A percentile compares a stretch with the other conserved stretches of the same genome.
phyloP scores from a whole-genome alignment of 2,888 invertebrate genomes.

The Agonopterix subpropinquella region DNA sequence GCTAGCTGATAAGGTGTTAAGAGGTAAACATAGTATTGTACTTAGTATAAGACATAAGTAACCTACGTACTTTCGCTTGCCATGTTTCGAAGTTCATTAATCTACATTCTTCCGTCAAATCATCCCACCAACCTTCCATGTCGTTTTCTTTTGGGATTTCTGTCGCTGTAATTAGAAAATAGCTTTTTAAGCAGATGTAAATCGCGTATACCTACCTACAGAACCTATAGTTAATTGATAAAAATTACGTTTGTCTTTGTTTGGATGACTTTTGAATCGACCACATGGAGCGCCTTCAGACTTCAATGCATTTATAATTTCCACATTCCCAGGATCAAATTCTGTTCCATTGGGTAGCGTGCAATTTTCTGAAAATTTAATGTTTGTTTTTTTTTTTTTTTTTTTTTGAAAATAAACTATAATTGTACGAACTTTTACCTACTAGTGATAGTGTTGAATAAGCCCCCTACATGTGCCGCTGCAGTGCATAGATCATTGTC shows the following conservation, averaged over 20 bases:
- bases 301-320: conserved; percentile 50
- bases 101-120: conserved; percentile 81
- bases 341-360: conserved; percentile 38
- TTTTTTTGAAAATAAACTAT: too few species aligned
- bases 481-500: background rate
- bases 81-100: conserved; percentile 78
- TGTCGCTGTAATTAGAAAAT: too few species aligned
- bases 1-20: too few species aligned
- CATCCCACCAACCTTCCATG: conserved; percentile 83
- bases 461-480: background rate
- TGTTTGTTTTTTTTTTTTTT: too few species aligned
- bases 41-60: background rate
- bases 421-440: background rate
- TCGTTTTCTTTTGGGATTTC: conserved; percentile 48
- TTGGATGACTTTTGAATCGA: conserved; percentile 61
- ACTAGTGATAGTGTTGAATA: background rate
- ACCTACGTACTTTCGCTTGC: conserved; percentile 66
- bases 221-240: too few species aligned
- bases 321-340: conserved; percentile 46
- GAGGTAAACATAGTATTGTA: background rate
- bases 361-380: conserved; percentile 49
- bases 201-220: too few species aligned
- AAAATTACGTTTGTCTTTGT: conserved; percentile 53
- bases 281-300: conserved; percentile 42
- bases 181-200: too few species aligned